These are phyloP conservation scores for Drosophila setifemur DNA, from an alignment of 1,140 invertebrate species.

Conservation along the genomic window DNA sequence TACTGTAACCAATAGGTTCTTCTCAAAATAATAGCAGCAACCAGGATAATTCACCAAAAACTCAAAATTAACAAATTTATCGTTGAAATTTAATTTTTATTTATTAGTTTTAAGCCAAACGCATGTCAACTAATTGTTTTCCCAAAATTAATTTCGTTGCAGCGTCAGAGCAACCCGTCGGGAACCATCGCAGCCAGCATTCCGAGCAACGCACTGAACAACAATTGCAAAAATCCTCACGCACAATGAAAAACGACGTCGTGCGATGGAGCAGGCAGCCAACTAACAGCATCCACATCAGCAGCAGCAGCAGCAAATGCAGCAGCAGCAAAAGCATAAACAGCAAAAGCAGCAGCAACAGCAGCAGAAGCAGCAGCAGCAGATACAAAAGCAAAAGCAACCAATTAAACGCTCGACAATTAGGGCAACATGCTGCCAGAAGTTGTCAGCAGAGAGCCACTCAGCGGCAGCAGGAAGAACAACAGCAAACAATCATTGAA, in stretches of 20 bases:
- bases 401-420: slow-evolving; percentile 25
- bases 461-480: slow-evolving; percentile 21
- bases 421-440: slow-evolving; percentile 52
- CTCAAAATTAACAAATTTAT: too few relatives aligned
- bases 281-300: slow-evolving; percentile 43
- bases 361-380: too few relatives aligned
- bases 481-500: slow-evolving; percentile 76
- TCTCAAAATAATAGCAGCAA: too few relatives aligned
- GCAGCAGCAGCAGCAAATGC: slow-evolving; percentile 12
- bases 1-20: too few relatives aligned
- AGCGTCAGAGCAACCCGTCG: slow-evolving; percentile 15
- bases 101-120: too few relatives aligned
- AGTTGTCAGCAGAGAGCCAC: slow-evolving; percentile 39
- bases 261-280: slow-evolving; percentile 76
- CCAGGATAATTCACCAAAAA: too few relatives aligned
- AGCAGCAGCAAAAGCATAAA: background rate
- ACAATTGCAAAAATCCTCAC: slow-evolving; percentile 56
- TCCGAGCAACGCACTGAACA: slow-evolving; percentile 17
- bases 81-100: too few relatives aligned
- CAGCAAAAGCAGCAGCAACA: slow-evolving; percentile 16
- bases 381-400: slow-evolving; percentile 39
- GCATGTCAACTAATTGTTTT: background rate
- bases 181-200: background rate
- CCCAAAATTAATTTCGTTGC: background rate
- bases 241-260: slow-evolving; percentile 83